Percentiles rank a stretch among this genome's conserved stretches.
Evolutionary conservation across 2,888 invertebrate genomes (phyloP).

Genomic region (Drosophila anomalipes): DNA sequence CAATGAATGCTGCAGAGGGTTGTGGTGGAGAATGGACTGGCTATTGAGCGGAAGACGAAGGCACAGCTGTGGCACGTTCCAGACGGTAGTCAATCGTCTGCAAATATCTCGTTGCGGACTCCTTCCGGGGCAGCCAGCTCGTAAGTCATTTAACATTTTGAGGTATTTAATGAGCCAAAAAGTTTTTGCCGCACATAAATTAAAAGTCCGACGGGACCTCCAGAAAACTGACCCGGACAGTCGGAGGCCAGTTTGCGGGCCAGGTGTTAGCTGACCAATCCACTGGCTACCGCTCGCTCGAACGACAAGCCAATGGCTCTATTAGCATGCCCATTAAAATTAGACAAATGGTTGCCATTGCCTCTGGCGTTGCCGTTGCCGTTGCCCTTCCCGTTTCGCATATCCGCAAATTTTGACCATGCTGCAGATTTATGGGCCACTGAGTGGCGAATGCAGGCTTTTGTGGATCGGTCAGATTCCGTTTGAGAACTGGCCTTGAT

Average conservation of each 20-base stretch:
- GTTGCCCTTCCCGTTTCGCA: conserved; percentile 62
- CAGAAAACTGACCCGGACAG: conserved; percentile 11
- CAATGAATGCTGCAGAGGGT: conserved; percentile 48
- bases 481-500: conserved; percentile 39
- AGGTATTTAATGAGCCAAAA: conserved; percentile 82
- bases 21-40: neutral
- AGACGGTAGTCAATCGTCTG: conserved; percentile 65
- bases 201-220: conserved; percentile 56
- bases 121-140: conserved; percentile 37
- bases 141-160: conserved; percentile 81
- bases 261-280: conserved; percentile 71
- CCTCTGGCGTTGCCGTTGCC: neutral
- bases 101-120: conserved; percentile 53
- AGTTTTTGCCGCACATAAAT: conserved; percentile 77
- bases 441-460: conserved; percentile 31
- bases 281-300: conserved; percentile 20
- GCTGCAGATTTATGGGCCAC: conserved; percentile 70
- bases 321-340: conserved; percentile 83
- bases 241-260: conserved; percentile 33
- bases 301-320: conserved; percentile 70
- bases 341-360: conserved; percentile 78
- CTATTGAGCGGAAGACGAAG: neutral
- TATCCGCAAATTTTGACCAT: conserved; percentile 67
- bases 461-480: conserved; percentile 26
- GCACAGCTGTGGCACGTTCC: conserved; percentile 46